Evolutionary conservation across 2,113 vertebrate genomes (phyloP).

Genomic region (Hemicordylus capensis): DNA sequence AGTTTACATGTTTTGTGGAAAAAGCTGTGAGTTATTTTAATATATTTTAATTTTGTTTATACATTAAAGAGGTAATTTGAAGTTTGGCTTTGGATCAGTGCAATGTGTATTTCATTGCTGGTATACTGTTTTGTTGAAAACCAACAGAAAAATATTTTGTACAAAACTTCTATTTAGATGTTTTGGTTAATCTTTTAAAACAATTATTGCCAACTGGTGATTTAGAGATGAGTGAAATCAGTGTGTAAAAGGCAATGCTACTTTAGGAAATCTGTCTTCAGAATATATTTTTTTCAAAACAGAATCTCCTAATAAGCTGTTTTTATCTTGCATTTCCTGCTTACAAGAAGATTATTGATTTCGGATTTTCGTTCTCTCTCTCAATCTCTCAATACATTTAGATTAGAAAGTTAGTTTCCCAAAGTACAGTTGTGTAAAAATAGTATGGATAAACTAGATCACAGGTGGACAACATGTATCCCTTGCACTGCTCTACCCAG

Average conservation of each 20-base stretch:
- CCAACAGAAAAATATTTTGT: not conserved
- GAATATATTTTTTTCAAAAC: slow-evolving; percentile 27
- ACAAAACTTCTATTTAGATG: not conserved
- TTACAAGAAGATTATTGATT: slow-evolving; percentile 11
- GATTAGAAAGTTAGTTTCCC: slow-evolving; percentile 21
- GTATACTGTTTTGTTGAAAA: slow-evolving; percentile 22
- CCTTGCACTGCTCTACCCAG: not conserved
- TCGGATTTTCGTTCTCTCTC: slow-evolving; percentile 17
- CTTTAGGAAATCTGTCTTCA: slow-evolving; percentile 36
- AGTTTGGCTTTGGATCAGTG: no score
- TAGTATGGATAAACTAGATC: not conserved
- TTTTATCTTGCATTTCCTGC: slow-evolving; percentile 17
- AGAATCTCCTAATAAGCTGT: slow-evolving; percentile 21
- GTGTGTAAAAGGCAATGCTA: slow-evolving; percentile 15
- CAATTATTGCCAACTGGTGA: not conserved
- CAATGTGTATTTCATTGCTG: no score
- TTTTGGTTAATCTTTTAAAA: not conserved
- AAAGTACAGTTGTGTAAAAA: slow-evolving; percentile 32
- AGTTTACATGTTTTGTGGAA: no score
- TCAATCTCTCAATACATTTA: slow-evolving; percentile 18
- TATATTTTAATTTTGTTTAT: no score
- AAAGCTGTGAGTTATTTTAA: no score
- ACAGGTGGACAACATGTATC: not conserved
- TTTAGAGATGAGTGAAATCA: not conserved
- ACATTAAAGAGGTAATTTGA: no score